A percentile compares a stretch with the other conserved stretches of the same genome.
These are phyloP conservation scores for Plagiodera versicolora DNA, from an alignment of 2,888 invertebrate genomes.

Conservation along the genomic window DNA sequence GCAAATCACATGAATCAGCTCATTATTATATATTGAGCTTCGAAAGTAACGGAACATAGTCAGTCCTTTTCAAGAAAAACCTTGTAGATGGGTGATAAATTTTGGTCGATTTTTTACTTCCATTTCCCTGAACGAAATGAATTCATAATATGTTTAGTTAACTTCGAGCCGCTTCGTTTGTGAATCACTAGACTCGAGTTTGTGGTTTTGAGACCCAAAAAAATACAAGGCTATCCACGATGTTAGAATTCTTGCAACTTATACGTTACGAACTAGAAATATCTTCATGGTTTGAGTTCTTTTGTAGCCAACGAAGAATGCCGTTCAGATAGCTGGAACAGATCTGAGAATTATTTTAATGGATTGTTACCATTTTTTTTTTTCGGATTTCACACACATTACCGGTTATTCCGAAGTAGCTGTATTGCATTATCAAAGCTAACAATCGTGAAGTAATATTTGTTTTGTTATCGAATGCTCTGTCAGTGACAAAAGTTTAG, in stretches of 20 bases:
- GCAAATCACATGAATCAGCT: too few relatives aligned
- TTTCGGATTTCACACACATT: not conserved
- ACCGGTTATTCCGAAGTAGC: not conserved
- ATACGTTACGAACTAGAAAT: not conserved
- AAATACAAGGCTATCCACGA: not conserved
- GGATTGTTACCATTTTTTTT: not conserved
- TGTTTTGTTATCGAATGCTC: not conserved
- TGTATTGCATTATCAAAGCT: too few relatives aligned
- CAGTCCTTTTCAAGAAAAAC: too few relatives aligned
- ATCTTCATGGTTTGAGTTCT: not conserved
- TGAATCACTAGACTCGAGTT: not conserved
- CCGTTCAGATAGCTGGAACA: not conserved
- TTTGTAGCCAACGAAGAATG: not conserved
- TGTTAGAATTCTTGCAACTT: not conserved
- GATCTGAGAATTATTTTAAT: not conserved
- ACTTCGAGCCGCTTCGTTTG: too few relatives aligned
- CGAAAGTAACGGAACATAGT: too few relatives aligned
- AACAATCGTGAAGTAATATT: not conserved
- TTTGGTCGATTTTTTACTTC: too few relatives aligned
- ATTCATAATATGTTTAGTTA: too few relatives aligned
- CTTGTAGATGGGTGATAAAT: too few relatives aligned
- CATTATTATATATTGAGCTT: too few relatives aligned
- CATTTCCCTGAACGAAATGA: too few relatives aligned
- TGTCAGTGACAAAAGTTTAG: not conserved
- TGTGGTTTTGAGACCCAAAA: not conserved